Evolutionary conservation across 1,140 invertebrate species (phyloP), one percentile per base, ranked within the genome.

Genomic region (Manduca sexta): DNA sequence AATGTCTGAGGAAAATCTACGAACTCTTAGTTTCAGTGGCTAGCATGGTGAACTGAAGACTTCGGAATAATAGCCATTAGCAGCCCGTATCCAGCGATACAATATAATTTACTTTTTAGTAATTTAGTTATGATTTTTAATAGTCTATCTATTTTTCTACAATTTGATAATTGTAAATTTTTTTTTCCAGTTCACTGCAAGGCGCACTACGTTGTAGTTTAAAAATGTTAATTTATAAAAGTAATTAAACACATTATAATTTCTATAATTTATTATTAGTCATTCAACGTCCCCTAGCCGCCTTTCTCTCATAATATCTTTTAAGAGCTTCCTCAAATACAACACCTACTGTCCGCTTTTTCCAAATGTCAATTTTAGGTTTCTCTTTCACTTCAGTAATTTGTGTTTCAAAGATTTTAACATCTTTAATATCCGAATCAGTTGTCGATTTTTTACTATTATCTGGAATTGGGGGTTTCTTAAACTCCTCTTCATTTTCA

Each of bases 291-390:
- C 66, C 60, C 56, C 89, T 86, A 34, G 70, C 74, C 46, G 89
- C 84, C 84, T 95, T 95, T 54, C 95, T 88, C 62, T 91, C 88
- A 64, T 93, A 92, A 86, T 96, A 97, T 64, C 94, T 89, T 56
- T 92, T 87, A 16, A 93, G 69, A n/a, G 95, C 95, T 42, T 90
- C 91, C 49, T 93, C 91, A 83, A 94, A 94, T n/a, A 91, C 86
- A 40, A 90, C 87, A 1, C 93, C 95, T 11, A 96, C 90, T 41
- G 94, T 97, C 68, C 94, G 88, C 67, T 97, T 97, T 64, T 91
- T 90, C 93, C 93, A 96, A 60, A 95, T 93, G 56, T 91, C 88
- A 40, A 90, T 83, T 74, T 92, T 93, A 11, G 84, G 69, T 71
- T 88, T 87, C 4, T 59, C 48, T 38, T 51, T 38, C 21, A 35